A percentile compares a stretch with the other conserved stretches of the same genome.
phyloP scores from a whole-genome alignment of 2,888 invertebrate genomes.

The Ophonus ardosiacus region DNA sequence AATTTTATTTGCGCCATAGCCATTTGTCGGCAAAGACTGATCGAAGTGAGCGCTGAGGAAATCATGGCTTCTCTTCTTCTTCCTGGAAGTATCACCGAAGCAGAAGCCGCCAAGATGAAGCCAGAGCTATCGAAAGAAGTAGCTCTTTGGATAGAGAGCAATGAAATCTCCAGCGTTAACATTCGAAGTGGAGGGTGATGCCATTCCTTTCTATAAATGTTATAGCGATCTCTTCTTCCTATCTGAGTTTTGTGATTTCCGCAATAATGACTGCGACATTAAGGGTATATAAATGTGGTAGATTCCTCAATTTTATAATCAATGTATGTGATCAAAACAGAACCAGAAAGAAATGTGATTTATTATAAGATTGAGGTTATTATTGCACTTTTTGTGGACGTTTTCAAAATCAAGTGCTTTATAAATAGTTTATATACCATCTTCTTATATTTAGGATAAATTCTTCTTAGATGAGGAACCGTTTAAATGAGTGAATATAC shows the following conservation, averaged over 20 bases:
- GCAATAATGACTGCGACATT: constrained; percentile 32
- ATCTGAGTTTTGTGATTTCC: constrained; percentile 28
- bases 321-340: background rate
- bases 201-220: constrained; percentile 19
- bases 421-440: constrained; percentile 48
- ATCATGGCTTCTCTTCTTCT: constrained; percentile 75
- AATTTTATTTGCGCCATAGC: constrained; percentile 83
- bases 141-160: constrained; percentile 84
- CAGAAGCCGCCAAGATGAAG: constrained; percentile 73
- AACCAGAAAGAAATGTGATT: constrained; percentile 26
- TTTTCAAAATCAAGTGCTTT: constrained; percentile 48
- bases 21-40: constrained; percentile 79
- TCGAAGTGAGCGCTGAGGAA: constrained; percentile 79
- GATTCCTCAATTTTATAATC: constrained; percentile 34
- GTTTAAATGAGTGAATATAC: constrained; percentile 34
- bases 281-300: constrained; percentile 31
- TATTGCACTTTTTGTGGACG: constrained; percentile 46
- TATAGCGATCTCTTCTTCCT: constrained; percentile 20
- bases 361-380: constrained; percentile 31
- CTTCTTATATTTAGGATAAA: constrained; percentile 31
- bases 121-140: constrained; percentile 83
- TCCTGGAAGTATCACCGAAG: constrained; percentile 65
- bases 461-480: constrained; percentile 11
- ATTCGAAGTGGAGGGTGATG: constrained; percentile 75
- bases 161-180: constrained; percentile 84